Evolutionary conservation across 2,888 invertebrate genomes (phyloP).

Genomic region (Melieria picta): DNA sequence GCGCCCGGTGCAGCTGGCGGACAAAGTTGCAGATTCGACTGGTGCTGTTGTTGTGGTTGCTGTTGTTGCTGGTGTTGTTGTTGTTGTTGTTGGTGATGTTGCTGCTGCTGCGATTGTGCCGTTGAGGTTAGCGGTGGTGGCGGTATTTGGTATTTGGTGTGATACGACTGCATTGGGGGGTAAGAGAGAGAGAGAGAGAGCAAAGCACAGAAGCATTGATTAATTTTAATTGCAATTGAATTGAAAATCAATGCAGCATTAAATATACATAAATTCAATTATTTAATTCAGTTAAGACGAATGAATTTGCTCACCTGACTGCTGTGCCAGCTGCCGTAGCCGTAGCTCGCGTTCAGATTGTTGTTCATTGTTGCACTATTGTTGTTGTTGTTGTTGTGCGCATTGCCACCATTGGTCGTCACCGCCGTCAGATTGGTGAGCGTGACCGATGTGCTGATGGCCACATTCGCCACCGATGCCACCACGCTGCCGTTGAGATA

Average conservation of each 20-base stretch:
- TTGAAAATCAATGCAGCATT: constrained; percentile 6
- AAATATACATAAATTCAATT: neutral
- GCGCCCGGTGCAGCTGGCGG: constrained; percentile 54
- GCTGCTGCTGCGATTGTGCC: constrained; percentile 52
- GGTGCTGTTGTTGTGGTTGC: constrained; percentile 52
- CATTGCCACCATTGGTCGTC: constrained; percentile 42
- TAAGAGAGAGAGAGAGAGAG: constrained; percentile 8
- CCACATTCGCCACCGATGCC: constrained; percentile 23
- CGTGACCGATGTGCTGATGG: constrained; percentile 40
- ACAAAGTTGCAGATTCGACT: constrained; percentile 57
- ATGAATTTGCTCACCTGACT: constrained; percentile 60
- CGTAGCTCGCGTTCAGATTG: constrained; percentile 50
- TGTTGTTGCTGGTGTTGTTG: constrained; percentile 29
- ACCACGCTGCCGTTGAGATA: constrained; percentile 40
- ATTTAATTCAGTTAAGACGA: neutral
- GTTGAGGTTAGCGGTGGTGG: constrained; percentile 47
- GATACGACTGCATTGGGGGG: constrained; percentile 54
- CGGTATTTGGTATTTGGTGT: constrained; percentile 63
- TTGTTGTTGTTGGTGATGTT: constrained; percentile 48
- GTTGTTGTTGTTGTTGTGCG: constrained; percentile 43
- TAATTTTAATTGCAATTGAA: constrained; percentile 7
- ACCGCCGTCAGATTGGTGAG: constrained; percentile 41
- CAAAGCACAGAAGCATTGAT: constrained; percentile 5
- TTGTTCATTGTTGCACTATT: constrained; percentile 42
- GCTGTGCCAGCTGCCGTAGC: constrained; percentile 63